These are phyloP conservation scores for Drosophila bocki DNA, from an alignment of 1,140 invertebrate species.

Conservation along the genomic window DNA sequence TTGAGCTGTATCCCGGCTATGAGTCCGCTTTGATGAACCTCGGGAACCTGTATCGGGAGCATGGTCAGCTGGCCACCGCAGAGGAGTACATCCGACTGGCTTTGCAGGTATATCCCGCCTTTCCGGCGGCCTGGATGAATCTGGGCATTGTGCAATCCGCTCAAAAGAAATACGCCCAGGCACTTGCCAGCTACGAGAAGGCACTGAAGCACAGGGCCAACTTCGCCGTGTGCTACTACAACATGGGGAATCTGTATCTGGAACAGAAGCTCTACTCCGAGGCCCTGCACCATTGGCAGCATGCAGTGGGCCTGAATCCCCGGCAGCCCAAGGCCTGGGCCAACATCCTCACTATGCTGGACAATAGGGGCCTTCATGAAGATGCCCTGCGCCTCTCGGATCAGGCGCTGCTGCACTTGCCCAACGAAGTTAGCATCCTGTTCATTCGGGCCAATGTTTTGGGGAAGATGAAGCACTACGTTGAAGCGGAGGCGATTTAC, in stretches of 20 bases:
- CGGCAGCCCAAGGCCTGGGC: conserved; percentile 95
- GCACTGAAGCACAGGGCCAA: conserved; percentile 91
- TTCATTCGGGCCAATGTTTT: conserved; percentile 95
- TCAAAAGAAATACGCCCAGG: conserved; percentile 89
- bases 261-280: conserved; percentile 86
- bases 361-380: conserved; percentile 90
- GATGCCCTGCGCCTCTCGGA: conserved; percentile 90
- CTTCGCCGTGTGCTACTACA: conserved; percentile 97
- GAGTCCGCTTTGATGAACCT: conserved; percentile 99
- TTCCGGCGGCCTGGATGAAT: conserved; percentile 99
- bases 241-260: conserved; percentile 94
- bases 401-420: conserved; percentile 89
- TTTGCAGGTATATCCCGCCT: conserved; percentile 91
- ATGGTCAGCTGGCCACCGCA: conserved; percentile 90
- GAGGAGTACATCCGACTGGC: conserved; percentile 91
- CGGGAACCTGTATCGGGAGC: conserved; percentile 95
- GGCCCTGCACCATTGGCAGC: conserved; percentile 90
- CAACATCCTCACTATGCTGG: conserved; percentile 94
- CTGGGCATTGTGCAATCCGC: conserved; percentile 95
- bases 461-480: conserved; percentile 92
- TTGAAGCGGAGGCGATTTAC: conserved; percentile 93
- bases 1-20: conserved; percentile 95
- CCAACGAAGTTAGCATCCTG: conserved; percentile 90
- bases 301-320: conserved; percentile 91
- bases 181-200: conserved; percentile 92